Conservation (phyloP, 2,888 invertebrate species). For the Leptinotarsa haldemani region DNA sequence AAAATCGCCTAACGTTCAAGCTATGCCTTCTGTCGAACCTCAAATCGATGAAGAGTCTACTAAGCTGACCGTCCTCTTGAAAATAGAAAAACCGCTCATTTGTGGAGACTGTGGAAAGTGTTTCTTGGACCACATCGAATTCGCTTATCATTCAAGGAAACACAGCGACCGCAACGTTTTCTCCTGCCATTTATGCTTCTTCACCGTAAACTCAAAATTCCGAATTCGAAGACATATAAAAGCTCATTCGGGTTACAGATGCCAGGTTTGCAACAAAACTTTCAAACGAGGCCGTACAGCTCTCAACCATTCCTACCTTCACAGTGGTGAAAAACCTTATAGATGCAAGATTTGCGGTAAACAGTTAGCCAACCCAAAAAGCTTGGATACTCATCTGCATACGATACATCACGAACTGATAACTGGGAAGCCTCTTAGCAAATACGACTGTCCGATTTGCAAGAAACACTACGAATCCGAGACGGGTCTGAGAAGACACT, state of each 20-base stretch:
- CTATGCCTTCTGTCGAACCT: conserved; percentile 20
- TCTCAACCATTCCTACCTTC: conserved; percentile 57
- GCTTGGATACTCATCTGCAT: conserved; percentile 62
- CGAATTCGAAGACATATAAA: conserved; percentile 62
- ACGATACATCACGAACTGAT: conserved; percentile 65
- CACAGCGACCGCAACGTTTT: conserved; percentile 54
- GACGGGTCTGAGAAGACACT: conserved; percentile 63
- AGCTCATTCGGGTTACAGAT: conserved; percentile 62
- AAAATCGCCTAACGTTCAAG: conserved; percentile 37
- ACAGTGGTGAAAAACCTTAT: conserved; percentile 65
- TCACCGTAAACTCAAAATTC: conserved; percentile 56
- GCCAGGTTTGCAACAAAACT: conserved; percentile 58
- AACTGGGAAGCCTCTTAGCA: conserved; percentile 53
- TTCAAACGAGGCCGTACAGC: conserved; percentile 57
- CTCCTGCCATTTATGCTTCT: conserved; percentile 59
- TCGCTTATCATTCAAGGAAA: conserved; percentile 56
- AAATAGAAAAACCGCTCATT: conserved; percentile 63
- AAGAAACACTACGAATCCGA: conserved; percentile 61
- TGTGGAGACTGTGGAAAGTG: conserved; percentile 69
- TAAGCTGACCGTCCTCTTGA: conserved; percentile 40
- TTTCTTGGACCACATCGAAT: conserved; percentile 62
- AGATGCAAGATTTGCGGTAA: conserved; percentile 67
- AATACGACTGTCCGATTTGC: conserved; percentile 67
- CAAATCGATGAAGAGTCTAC: conserved; percentile 39
- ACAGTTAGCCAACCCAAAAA: conserved; percentile 38